Evolutionary conservation across 2,797 vertebrate species (phyloP), one percentile per base, ranked within the genome.

Genomic region (Eurystomus glaucurus): DNA sequence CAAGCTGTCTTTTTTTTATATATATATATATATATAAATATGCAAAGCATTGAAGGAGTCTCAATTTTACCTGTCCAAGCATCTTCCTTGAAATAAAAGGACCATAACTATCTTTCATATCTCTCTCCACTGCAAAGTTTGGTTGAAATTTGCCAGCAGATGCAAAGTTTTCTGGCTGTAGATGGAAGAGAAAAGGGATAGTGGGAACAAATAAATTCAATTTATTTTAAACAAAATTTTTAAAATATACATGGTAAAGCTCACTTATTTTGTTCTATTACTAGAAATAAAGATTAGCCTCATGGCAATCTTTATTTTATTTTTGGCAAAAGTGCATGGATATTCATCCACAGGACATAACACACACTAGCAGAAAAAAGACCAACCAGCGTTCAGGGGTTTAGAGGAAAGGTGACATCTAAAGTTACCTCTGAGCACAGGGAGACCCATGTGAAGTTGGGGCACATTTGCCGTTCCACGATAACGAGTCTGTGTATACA

Each of bases 301-400:
- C 37, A 50, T 0, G 1, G 19, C 39, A 77, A 51, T n/a, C 16
- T 46, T 66, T 6, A 14, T 33, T 84, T 85, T 39, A 62, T 58
- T 77, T 93, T 28, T 71, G 28, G 28, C 25, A 80, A 28, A 80
- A 90, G 16, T 6, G 13, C 28, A 68, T 2, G 15, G 26, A 10
- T 35, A 51, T 55, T 61, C 14, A 85, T 33, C 11, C 55, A 77
- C 5, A 29, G 0, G 0, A 60, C 35, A 29, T 0, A 72, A 18
- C 50, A 35, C 21, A 18, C 23, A 48, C 2, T 29, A 21, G 5
- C 9, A 89, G 11, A 2, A 12, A 46, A 69, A 69, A 43, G n/a
- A 39, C 25, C 13, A 41, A 5, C 4, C 11, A 10, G 10, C 1
- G 1, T 37, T 72, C 33, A 29, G 14, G 50, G 35, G 5, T 69